A percentile compares a stretch with the other conserved stretches of the same genome.
Conservation (phyloP, 1,140 invertebrate genomes). For the Ruditapes philippinarum region DNA sequence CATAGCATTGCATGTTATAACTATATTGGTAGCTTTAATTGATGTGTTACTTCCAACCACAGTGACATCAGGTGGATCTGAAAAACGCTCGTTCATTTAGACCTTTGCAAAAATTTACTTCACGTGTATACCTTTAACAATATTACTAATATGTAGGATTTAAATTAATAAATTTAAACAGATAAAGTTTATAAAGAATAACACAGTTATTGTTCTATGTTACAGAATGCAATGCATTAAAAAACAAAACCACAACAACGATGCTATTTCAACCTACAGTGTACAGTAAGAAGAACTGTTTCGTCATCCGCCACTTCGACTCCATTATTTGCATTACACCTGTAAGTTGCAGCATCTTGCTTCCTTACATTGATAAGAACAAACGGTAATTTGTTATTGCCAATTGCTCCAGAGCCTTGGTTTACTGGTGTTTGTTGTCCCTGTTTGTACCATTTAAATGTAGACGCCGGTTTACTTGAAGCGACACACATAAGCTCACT, state of each 20-base stretch:
- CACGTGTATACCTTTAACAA: not conserved
- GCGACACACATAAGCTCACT: not conserved
- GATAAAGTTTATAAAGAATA: not conserved
- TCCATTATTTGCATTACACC: not conserved
- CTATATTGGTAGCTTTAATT: not conserved
- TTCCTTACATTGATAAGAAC: not conserved
- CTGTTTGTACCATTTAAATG: conserved; percentile 1
- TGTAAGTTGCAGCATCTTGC: not conserved
- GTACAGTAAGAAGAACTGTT: not conserved
- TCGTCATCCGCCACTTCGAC: not conserved
- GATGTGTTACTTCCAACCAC: not conserved
- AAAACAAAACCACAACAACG: too few species aligned
- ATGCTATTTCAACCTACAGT: not conserved
- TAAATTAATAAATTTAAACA: not conserved
- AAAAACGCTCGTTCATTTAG: too few species aligned
- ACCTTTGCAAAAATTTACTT: not conserved
- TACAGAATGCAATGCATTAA: too few species aligned
- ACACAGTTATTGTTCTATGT: too few species aligned
- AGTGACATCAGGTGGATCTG: conserved; percentile 8
- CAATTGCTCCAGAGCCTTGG: not conserved
- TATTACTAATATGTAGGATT: not conserved
- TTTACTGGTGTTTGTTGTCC: not conserved
- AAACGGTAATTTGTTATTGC: not conserved
- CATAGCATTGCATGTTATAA: not conserved
- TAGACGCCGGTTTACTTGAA: not conserved